Evolutionary conservation across 2,797 vertebrate species (phyloP), one percentile per base, ranked within the genome.

Genomic region (Valencia hispanica): DNA sequence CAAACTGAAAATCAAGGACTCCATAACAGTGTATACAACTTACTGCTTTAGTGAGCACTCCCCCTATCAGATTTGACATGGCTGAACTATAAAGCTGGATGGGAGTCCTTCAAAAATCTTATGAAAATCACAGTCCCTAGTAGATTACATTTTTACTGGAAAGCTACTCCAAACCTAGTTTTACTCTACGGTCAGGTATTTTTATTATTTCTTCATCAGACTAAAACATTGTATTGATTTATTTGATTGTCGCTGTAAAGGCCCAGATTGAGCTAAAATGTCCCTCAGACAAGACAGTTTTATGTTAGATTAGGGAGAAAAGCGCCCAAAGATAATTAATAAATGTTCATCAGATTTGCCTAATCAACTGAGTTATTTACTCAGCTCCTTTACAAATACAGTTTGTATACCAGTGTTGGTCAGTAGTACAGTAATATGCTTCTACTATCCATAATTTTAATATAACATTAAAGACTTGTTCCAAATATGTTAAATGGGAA

Each of bases 251-350:
- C 66, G 66, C 5, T 66, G 17, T 36, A 30, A 59, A 30, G 55
- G 27, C n/a, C 14, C 55, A 59, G 27, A 86, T 22, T 69, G 48
- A 79, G 48, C 66, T 61, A 61, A 27, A 74, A 65, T 18, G 34
- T 27, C 27, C 25, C 25, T n/a, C 36, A 14, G 3, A 32, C 0
- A 12, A 18, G 15, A 27, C 12, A 15, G 55, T 66, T 43, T 36
- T 32, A 34, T 5, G 25, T 12, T 41, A 20, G 4, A 41, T 72
- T 14, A 70, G 30, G 57, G 39, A 69, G 3, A 47, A 74, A 53
- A 53, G 51, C 25, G n/a, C n/a, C n/a, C n/a, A n/a, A n/a, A n/a
- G n/a, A n/a, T n/a, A n/a, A n/a, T n/a, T n/a, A n/a, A n/a, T n/a
- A n/a, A n/a, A n/a, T n/a, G n/a, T n/a, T n/a, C n/a, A n/a, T n/a